Evolutionary conservation across 2,113 vertebrate genomes (phyloP).

Genomic region (Alosa alosa): DNA sequence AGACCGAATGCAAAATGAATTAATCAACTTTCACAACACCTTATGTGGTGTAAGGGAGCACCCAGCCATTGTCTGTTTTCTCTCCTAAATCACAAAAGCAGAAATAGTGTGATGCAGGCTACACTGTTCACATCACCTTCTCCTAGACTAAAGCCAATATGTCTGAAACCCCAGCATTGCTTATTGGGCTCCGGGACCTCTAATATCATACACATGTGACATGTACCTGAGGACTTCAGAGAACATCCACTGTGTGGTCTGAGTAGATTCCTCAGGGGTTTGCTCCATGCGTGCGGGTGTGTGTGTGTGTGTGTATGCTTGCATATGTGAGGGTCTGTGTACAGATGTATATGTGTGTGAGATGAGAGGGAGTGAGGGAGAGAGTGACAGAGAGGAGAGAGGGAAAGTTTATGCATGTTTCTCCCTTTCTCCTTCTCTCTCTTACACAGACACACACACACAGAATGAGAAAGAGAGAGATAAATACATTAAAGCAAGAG

Average conservation of each 20-base stretch:
- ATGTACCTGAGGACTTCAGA: neutral
- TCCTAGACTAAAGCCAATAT: neutral
- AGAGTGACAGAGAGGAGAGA: neutral
- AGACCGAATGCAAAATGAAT: too few relatives aligned
- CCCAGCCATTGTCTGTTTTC: neutral
- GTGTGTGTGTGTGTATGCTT: neutral
- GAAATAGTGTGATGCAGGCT: neutral
- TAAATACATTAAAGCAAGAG: neutral
- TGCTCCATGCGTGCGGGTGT: neutral
- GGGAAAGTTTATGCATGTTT: neutral
- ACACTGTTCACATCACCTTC: neutral
- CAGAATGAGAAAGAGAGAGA: neutral
- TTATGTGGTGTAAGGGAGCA: too few relatives aligned
- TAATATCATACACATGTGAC: conserved; percentile 12
- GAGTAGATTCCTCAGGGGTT: neutral
- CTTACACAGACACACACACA: neutral
- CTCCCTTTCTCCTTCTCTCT: too few relatives aligned
- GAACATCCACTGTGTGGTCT: conserved; percentile 8
- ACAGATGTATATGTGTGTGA: conserved; percentile 8
- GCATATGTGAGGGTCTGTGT: neutral
- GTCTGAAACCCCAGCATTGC: neutral
- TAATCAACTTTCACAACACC: too few relatives aligned
- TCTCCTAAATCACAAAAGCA: neutral
- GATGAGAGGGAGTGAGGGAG: neutral
- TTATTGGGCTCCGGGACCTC: neutral